Base-by-base conservation (phyloP, 2,888 invertebrate species). In the Chydorus sphaericus region DNA sequence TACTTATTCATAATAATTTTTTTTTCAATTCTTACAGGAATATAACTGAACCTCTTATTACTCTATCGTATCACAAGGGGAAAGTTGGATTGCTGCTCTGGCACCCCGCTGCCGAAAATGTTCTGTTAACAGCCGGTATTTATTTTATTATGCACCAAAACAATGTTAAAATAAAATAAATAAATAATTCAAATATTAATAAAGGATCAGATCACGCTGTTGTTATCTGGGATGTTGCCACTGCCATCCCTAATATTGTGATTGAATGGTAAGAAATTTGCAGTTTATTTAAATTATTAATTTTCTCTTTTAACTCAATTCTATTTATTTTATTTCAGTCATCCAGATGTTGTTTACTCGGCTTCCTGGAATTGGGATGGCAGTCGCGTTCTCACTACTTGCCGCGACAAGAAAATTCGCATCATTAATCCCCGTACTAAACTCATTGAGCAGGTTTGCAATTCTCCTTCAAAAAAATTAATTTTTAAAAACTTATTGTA, bases 361-460 rank as follows among this genome's bases (percentile, higher is more conserved):
- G 90, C 93, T 38, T 89, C 91, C 68, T 96, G 93, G 81, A 94
- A 92, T 71, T 87, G 90, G 83, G 90, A 92, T 66, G 96, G 96
- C 62, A 86, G 89, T 59, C 83, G 91, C 68, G 77, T 97, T 63
- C 82, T 93, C 52, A 94, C 94, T 59, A 94, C 96, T 18, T 93
- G 92, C 73, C 89, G 94, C 71, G 96, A 97, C 72, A 94, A 93
- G 72, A 89, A 89, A 73, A 86, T 97, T 66, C 80, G 87, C 65
- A 82, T 96, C 62, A 81, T 94, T 59, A 89, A 96, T 73, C 92
- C 96, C 2, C 78, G 94, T 60, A 83, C 81, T 29, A 92, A 90
- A 23, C 83, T 82, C 64, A 78, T 93, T 29, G 66, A 68, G 20
- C 65, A 66, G 61, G 73, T 73, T n/a, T n/a, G n/a, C n/a, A n/a